phyloP scores from a whole-genome alignment of 2,113 vertebrate species.

The Urocynchramus pylzowi region DNA sequence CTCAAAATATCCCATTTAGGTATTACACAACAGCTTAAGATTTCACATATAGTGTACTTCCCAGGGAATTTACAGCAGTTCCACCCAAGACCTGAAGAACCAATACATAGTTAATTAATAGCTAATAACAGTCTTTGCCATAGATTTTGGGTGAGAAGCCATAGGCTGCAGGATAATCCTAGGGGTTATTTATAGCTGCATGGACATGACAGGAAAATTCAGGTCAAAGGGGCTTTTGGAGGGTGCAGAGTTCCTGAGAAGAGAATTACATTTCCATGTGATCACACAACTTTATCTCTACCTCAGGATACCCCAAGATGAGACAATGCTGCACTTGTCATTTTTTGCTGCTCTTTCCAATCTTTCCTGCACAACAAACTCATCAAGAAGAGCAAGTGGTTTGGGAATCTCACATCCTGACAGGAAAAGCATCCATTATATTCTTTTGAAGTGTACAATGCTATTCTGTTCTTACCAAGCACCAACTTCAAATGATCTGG shows the following conservation, averaged over 20 bases:
- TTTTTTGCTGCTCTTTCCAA: background rate
- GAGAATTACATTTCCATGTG: rapidly evolving
- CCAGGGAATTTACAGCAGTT: background rate
- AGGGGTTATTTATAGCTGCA: background rate
- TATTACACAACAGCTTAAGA: background rate
- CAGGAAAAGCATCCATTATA: background rate
- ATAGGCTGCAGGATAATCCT: background rate
- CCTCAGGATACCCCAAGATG: background rate
- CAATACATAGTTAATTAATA: background rate
- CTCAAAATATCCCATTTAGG: background rate
- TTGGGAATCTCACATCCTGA: background rate
- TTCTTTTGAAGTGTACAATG: background rate
- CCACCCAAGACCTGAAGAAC: background rate
- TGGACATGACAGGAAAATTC: background rate
- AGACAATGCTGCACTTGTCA: background rate
- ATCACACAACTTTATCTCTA: background rate
- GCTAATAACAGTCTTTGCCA: background rate
- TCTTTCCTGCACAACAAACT: background rate
- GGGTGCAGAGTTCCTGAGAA: background rate
- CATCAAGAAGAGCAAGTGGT: background rate
- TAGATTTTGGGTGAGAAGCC: background rate
- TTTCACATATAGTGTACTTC: background rate
- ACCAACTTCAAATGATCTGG: background rate
- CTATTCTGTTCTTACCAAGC: background rate
- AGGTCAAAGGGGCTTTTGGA: background rate